Conservation (phyloP, 2,797 vertebrate genomes). For the Tachyglossus aculeatus region DNA sequence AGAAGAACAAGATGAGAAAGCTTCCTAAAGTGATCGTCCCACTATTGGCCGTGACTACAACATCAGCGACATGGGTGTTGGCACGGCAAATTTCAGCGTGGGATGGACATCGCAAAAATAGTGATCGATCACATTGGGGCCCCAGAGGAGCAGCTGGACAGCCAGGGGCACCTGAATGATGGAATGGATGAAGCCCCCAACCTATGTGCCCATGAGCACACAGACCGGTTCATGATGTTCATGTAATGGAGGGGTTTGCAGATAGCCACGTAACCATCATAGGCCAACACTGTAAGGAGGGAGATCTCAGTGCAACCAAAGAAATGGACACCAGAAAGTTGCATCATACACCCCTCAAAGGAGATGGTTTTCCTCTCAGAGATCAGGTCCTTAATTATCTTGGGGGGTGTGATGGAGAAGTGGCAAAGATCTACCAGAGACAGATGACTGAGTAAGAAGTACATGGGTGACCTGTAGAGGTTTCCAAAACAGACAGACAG, state of each 20-base stretch:
- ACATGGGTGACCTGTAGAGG: constrained; percentile 42
- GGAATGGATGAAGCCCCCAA: constrained; percentile 47
- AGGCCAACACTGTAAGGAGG: constrained; percentile 61
- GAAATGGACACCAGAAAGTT: constrained; percentile 50
- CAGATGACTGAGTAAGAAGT: constrained; percentile 52
- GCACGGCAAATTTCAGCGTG: constrained; percentile 41
- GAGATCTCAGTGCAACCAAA: constrained; percentile 68
- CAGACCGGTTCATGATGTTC: constrained; percentile 7
- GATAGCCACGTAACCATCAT: constrained; percentile 39
- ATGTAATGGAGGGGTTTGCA: constrained; percentile 58
- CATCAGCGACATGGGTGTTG: rapidly evolving
- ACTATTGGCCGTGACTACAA: constrained; percentile 4
- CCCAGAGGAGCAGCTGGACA: constrained; percentile 48
- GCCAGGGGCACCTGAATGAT: constrained; percentile 37
- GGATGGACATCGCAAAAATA: constrained; percentile 60
- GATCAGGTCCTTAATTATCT: constrained; percentile 41
- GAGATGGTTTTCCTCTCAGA: constrained; percentile 30
- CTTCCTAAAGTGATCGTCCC: constrained; percentile 37
- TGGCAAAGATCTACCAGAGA: constrained; percentile 58
- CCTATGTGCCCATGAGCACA: constrained; percentile 29
- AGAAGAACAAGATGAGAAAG: constrained; percentile 51
- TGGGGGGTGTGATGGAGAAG: constrained; percentile 41
- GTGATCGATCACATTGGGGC: constrained; percentile 47
- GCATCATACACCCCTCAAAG: constrained; percentile 30
- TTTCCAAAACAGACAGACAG: constrained; percentile 25